These are phyloP conservation scores for Aphidoletes aphidimyza DNA, from an alignment of 2,888 invertebrate genomes.

Conservation along the genomic window DNA sequence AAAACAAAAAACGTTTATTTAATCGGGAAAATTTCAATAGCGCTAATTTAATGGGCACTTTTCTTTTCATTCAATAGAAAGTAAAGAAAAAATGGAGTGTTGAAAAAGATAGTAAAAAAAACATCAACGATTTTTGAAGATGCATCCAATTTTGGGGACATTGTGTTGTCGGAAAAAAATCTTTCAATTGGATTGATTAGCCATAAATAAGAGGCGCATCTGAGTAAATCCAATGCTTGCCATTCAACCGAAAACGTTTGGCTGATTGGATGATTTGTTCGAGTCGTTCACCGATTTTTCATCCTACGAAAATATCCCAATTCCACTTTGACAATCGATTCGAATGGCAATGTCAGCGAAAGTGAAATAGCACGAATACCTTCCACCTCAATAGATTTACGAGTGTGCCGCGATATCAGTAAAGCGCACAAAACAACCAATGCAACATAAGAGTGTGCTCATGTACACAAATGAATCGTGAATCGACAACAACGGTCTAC, in stretches of 20 bases:
- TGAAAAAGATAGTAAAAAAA: neutral
- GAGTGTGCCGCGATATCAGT: slow-evolving; percentile 11
- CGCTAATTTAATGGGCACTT: too few relatives aligned
- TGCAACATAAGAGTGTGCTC: neutral
- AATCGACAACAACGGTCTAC: neutral
- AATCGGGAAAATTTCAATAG: too few relatives aligned
- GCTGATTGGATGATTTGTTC: neutral
- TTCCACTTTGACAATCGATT: neutral
- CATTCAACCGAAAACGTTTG: neutral
- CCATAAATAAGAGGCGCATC: neutral
- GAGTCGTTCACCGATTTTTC: neutral
- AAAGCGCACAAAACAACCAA: neutral
- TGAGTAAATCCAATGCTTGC: neutral
- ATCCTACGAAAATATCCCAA: slow-evolving; percentile 10
- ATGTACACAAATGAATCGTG: too few relatives aligned
- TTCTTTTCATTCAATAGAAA: too few relatives aligned
- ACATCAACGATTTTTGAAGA: neutral
- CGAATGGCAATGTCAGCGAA: neutral
- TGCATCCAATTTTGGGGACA: neutral
- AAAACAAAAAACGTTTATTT: neutral
- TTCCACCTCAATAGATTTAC: slow-evolving; percentile 25
- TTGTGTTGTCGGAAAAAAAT: neutral
- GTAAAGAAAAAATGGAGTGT: too few relatives aligned
- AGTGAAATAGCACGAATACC: neutral
- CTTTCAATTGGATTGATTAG: neutral